Percentiles rank a stretch among this genome's conserved stretches.
Conservation (phyloP, 2,797 vertebrate genomes). For the Podarcis siculus region DNA sequence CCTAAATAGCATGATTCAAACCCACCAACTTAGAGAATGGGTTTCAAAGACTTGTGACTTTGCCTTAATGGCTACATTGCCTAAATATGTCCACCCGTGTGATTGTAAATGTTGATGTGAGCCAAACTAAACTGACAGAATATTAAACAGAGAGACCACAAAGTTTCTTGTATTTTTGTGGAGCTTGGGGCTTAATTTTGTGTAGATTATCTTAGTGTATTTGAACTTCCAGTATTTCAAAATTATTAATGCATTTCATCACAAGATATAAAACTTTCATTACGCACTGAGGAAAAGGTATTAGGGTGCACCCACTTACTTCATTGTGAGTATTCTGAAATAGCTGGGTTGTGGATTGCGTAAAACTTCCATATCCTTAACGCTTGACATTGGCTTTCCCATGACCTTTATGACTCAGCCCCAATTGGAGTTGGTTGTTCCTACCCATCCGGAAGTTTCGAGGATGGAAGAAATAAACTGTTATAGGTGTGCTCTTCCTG, state of each 20-base stretch:
- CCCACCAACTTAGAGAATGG: too few relatives aligned
- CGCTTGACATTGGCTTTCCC: neutral
- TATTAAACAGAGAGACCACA: neutral
- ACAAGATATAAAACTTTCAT: neutral
- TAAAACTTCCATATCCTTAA: neutral
- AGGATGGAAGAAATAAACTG: neutral
- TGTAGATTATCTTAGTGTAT: slow-evolving; percentile 39
- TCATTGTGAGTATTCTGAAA: neutral
- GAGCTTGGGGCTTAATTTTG: slow-evolving; percentile 51
- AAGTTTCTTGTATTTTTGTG: slow-evolving; percentile 52
- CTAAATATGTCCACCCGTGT: too few relatives aligned
- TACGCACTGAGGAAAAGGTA: neutral
- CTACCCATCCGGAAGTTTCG: neutral
- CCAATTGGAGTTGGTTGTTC: neutral
- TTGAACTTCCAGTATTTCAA: slow-evolving; percentile 16
- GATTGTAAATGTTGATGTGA: too few relatives aligned
- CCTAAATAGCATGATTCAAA: neutral
- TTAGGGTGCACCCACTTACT: neutral
- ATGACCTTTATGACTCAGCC: neutral
- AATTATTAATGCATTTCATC: slow-evolving; percentile 10
- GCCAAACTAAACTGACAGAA: too few relatives aligned
- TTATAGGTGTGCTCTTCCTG: neutral
- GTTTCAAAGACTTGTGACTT: too few relatives aligned
- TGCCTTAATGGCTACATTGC: too few relatives aligned
- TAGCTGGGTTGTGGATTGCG: neutral